Conservation (phyloP, 2,797 vertebrate species). For the Manis pentadactyla region DNA sequence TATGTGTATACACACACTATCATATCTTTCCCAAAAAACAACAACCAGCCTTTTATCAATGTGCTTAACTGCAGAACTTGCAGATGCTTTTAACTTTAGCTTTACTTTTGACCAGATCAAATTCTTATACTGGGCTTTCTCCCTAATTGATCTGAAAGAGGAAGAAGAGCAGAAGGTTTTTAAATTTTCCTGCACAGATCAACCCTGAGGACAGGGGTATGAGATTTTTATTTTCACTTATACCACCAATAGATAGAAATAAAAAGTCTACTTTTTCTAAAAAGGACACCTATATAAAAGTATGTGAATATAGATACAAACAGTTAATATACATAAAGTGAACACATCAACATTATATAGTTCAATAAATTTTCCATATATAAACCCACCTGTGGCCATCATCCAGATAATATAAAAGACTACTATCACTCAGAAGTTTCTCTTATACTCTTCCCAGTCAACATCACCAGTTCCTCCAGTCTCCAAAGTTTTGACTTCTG, state of each 20-base stretch:
- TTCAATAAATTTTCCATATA: neutral
- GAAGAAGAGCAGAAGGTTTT: neutral
- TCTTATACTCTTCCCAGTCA: neutral
- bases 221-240: slow-evolving; percentile 31
- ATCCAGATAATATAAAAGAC: slow-evolving; percentile 19
- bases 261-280: slow-evolving; percentile 29
- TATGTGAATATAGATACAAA: neutral
- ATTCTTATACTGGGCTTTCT: slow-evolving; percentile 12
- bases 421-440: neutral
- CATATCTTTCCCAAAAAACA: neutral
- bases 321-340: neutral
- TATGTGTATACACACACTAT: neutral
- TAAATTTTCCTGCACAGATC: neutral
- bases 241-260: neutral
- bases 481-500: neutral
- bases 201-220: neutral
- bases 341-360: neutral
- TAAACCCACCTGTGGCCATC: neutral
- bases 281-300: neutral
- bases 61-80: neutral
- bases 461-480: neutral
- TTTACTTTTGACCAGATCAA: slow-evolving; percentile 39
- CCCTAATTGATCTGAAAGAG: slow-evolving; percentile 20
- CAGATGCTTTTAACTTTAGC: neutral
- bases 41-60: neutral